A percentile compares a stretch with the other conserved stretches of the same genome.
These are phyloP conservation scores for Oreonectes daqikongensis DNA, from an alignment of 2,797 vertebrate genomes.

Conservation along the genomic window DNA sequence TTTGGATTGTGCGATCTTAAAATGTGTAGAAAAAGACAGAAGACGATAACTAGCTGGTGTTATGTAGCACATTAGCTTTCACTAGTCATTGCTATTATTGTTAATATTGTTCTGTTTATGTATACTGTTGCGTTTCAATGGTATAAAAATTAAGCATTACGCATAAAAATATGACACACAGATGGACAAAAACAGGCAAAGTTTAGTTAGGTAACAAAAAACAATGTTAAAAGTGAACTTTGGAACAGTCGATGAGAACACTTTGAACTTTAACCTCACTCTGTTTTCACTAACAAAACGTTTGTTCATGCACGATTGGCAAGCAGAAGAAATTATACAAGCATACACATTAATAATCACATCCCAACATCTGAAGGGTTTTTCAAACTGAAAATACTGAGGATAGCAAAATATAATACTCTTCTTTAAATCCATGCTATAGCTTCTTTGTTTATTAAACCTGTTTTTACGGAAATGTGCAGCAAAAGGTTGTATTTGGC, in stretches of 20 bases:
- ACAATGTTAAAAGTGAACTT: conserved; percentile 35
- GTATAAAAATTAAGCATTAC: not conserved
- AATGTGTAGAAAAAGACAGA: not conserved
- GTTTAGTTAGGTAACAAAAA: not conserved
- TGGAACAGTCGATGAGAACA: conserved; percentile 43
- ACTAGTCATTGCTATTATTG: not conserved
- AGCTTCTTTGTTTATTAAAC: conserved; percentile 50
- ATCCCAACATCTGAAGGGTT: conserved; percentile 1
- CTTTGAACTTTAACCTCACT: conserved; percentile 37
- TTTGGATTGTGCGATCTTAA: conserved; percentile 5
- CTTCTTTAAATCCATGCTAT: conserved; percentile 6
- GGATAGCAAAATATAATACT: conserved; percentile 46
- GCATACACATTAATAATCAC: conserved; percentile 1
- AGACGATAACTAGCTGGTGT: not conserved
- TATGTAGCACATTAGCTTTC: not conserved
- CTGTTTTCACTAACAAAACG: conserved; percentile 26
- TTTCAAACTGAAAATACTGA: conserved; percentile 49
- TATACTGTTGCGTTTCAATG: not conserved
- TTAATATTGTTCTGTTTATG: conserved; percentile 2
- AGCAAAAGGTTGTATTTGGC: conserved; percentile 53
- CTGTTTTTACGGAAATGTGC: conserved; percentile 44
- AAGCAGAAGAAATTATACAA: conserved; percentile 66
- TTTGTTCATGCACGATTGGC: conserved; percentile 70
- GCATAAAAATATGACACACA: conserved; percentile 7
- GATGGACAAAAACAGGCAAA: not conserved